phyloP scores from a whole-genome alignment of 2,888 invertebrate genomes.

The Leptodirus hochenwartii region DNA sequence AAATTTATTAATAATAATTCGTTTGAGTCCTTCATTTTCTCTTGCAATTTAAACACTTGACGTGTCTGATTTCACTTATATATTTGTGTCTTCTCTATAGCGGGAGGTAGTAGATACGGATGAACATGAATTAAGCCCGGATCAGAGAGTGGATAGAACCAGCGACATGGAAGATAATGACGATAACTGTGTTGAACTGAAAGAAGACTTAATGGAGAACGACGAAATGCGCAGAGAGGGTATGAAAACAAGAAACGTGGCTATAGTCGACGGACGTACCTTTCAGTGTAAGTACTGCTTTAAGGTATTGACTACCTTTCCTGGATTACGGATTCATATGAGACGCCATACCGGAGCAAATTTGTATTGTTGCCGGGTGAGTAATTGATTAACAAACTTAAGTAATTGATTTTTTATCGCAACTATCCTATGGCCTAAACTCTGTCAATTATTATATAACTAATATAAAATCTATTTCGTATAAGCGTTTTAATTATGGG shows the following conservation, averaged over 20 bases:
- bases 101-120: too few species aligned
- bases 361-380: constrained; percentile 21
- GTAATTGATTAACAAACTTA: constrained; percentile 4
- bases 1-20: too few species aligned
- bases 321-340: constrained; percentile 22
- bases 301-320: constrained; percentile 12
- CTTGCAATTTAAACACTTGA: too few species aligned
- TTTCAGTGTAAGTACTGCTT: constrained; percentile 13
- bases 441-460: not conserved
- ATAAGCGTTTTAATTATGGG: constrained; percentile 1
- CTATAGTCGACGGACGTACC: constrained; percentile 12
- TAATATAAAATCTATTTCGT: not conserved
- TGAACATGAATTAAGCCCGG: too few species aligned
- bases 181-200: constrained; percentile 10
- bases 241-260: constrained; percentile 4
- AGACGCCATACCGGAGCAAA: constrained; percentile 23
- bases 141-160: too few species aligned
- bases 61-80: too few species aligned
- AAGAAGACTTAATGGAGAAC: constrained; percentile 8
- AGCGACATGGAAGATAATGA: constrained; percentile 11
- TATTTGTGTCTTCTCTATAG: too few species aligned
- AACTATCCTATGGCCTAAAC: not conserved
- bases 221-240: constrained; percentile 4
- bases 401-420: too few species aligned
- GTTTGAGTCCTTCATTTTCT: too few species aligned